Percentiles rank a stretch among this genome's conserved stretches.
Evolutionary conservation across 35 echinoderm and acorn worm species (phyloP).

Genomic region (Eucidaris tribuloides): DNA sequence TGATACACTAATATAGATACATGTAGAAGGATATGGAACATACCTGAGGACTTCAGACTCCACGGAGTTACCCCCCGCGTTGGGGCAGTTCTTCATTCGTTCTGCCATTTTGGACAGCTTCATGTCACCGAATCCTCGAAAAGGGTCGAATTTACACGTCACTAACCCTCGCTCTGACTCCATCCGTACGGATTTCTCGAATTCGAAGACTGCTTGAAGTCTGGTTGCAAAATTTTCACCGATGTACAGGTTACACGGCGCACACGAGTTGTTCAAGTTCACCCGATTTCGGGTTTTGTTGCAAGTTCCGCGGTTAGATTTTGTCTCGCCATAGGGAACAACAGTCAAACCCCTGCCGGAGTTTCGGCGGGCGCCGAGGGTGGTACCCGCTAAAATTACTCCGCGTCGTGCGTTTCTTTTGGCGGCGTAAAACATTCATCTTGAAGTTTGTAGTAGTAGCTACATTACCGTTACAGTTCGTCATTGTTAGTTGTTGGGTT

Average conservation of each 20-base stretch:
- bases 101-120: constrained; percentile 56
- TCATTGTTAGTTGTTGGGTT: too few relatives aligned
- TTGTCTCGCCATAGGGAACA: background rate
- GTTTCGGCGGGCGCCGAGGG: constrained; percentile 42
- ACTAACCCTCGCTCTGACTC: constrained; percentile 36
- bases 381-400: constrained; percentile 54
- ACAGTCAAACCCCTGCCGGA: background rate
- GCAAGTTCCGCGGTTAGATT: too few relatives aligned
- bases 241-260: constrained; percentile 3
- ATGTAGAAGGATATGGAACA: too few relatives aligned
- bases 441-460: background rate
- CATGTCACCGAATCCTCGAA: constrained; percentile 43
- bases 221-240: constrained; percentile 31
- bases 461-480: background rate
- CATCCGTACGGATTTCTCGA: constrained; percentile 32
- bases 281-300: too few relatives aligned
- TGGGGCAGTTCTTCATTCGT: constrained; percentile 51
- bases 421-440: background rate
- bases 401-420: background rate
- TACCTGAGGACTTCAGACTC: constrained; percentile 99
- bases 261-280: background rate
- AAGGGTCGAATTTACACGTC: constrained; percentile 35
- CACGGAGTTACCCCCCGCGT: constrained; percentile 92
- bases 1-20: too few relatives aligned
- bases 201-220: constrained; percentile 21